These are phyloP conservation scores for Marcusenius ussheri DNA, from an alignment of 2,113 vertebrate genomes.

Conservation along the genomic window DNA sequence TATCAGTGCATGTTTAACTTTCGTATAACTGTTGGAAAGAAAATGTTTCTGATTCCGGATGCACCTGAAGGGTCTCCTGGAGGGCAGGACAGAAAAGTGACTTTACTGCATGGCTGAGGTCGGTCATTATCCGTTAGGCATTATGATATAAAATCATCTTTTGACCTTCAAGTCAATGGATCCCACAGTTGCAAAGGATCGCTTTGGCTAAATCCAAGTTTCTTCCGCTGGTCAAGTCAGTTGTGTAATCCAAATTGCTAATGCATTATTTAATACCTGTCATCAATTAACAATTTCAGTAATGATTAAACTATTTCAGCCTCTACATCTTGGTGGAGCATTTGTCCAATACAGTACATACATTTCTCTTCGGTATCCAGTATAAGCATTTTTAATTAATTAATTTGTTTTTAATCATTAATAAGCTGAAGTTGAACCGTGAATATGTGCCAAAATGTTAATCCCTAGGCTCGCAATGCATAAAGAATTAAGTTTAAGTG, in stretches of 20 bases:
- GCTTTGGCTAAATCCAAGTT: neutral
- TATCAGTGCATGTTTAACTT: neutral
- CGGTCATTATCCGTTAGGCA: neutral
- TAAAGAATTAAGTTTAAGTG: neutral
- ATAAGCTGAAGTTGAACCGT: neutral
- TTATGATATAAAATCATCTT: neutral
- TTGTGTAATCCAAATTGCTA: neutral
- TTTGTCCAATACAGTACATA: neutral
- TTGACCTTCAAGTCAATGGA: neutral
- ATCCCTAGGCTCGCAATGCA: neutral
- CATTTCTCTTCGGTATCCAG: neutral
- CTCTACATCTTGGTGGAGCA: neutral
- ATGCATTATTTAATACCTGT: neutral
- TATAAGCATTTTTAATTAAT: neutral
- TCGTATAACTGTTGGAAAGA: neutral
- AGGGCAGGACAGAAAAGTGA: neutral
- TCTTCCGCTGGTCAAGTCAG: neutral
- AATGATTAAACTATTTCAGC: neutral
- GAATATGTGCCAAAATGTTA: neutral
- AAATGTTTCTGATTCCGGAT: neutral
- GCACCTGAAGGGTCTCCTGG: neutral
- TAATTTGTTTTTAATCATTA: neutral
- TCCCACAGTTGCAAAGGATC: neutral
- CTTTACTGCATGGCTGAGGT: neutral
- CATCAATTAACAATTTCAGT: neutral